These are phyloP conservation scores for Hyphantria cunea DNA, from an alignment of 1,140 invertebrate genomes.

Conservation along the genomic window DNA sequence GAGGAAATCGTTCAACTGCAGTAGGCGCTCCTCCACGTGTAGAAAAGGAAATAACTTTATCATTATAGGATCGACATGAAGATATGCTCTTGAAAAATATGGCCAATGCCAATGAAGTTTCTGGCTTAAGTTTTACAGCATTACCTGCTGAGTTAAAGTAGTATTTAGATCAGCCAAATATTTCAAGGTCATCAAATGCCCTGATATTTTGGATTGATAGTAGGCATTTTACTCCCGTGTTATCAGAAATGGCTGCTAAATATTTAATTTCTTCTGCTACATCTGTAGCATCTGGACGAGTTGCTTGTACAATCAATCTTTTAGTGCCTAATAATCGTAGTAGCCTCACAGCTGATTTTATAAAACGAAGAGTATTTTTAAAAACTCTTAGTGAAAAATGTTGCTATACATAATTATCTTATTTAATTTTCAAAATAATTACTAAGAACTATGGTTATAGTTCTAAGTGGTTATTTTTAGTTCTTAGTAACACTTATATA, in stretches of 20 bases:
- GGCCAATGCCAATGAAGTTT: no score
- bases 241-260: background rate
- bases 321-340: conserved; percentile 1
- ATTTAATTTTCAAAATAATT: background rate
- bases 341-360: background rate
- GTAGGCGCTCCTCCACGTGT: no score
- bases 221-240: background rate
- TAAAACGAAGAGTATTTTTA: conserved; percentile 7
- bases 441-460: background rate
- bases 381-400: background rate
- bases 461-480: no score
- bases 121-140: no score
- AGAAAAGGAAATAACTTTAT: no score
- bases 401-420: background rate
- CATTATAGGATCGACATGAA: no score
- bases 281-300: background rate
- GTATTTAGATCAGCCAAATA: no score
- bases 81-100: no score
- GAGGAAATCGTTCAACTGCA: no score
- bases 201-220: no score
- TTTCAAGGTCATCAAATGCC: no score
- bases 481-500: background rate
- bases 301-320: conserved; percentile 1
- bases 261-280: conserved; percentile 3
- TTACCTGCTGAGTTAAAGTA: no score